Percentiles rank a stretch among this genome's conserved stretches.
phyloP scores from a whole-genome alignment of 2,888 invertebrate genomes.

The Cephus spinipes region DNA sequence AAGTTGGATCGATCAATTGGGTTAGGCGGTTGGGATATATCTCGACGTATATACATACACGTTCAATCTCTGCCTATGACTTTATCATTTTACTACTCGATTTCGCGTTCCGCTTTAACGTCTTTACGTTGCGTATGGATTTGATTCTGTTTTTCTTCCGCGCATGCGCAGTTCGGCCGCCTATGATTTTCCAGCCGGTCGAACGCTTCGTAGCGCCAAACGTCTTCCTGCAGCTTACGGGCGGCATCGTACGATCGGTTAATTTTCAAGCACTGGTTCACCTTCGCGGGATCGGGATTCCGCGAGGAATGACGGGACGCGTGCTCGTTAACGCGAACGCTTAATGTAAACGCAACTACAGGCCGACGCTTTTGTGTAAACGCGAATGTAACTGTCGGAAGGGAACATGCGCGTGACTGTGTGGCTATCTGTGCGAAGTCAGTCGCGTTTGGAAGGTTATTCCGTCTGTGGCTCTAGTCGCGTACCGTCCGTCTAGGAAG shows the following conservation, averaged over 20 bases:
- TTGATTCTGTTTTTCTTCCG: neutral
- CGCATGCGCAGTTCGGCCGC: too few species aligned
- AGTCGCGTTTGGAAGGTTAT: neutral
- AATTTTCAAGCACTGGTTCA: slow-evolving; percentile 30
- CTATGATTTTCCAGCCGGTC: neutral
- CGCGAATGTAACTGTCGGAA: neutral
- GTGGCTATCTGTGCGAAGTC: neutral
- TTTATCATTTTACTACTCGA: neutral
- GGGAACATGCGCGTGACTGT: neutral
- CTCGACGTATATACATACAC: neutral
- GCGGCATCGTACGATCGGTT: slow-evolving; percentile 27
- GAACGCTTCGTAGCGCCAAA: neutral
- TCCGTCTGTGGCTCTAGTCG: neutral
- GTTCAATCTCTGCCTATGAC: neutral
- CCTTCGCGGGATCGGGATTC: slow-evolving; percentile 19
- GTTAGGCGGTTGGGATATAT: neutral
- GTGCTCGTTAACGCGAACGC: neutral
- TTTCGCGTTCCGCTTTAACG: neutral
- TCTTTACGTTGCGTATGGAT: too few species aligned
- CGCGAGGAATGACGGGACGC: neutral
- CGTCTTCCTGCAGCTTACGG: neutral
- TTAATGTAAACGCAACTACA: too few species aligned
- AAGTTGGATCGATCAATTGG: slow-evolving; percentile 35
- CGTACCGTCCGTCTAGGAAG: neutral
- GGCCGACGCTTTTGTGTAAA: too few species aligned